Evolutionary conservation across 2,113 vertebrate species (phyloP), one percentile per base, ranked within the genome.

Genomic region (Smithornis capensis): DNA sequence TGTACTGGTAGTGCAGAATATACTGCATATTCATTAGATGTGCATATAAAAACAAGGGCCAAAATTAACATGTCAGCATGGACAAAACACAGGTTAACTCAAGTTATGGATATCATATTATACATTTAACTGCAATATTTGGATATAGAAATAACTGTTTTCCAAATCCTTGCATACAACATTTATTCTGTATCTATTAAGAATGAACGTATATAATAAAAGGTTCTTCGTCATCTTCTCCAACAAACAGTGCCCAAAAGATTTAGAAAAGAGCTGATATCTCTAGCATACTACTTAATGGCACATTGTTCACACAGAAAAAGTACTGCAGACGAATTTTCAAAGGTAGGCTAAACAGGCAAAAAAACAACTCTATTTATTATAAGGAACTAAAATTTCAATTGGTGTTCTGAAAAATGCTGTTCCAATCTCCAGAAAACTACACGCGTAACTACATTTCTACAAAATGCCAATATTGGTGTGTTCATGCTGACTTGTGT

Each of bases 191-290:
- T 56, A 62, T 28, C 60, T 74, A 19, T 10, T 64, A 80, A 38
- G 17, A 77, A 95, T 14, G 21, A 40, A 37, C 1, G 1, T 16
- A 44, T 0, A 1, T 23, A 57, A 29, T n/a, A 47, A 17, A 74
- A 89, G 13, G 63, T 59, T 74, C 37, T 52, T 19, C 7, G 21
- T 28, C 35, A 55, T 59, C 42, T 42, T 70, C 56, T 70, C 47
- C 9, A 19, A 44, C 28, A 67, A 68, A 63, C 16, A 50, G 18
- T 21, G 6, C 27, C 59, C 6, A 38, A 28, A 83, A 45, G 33
- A 33, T 67, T 90, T 55, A 38, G 5, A 70, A 60, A 67, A 62
- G 40, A 73, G 19, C 6, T 4, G 3, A 7, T 49, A 62, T 18
- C 50, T 81, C 55, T 42, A 53, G 23, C 47, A 29, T 25, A 8